A percentile compares a stretch with the other conserved stretches of the same genome.
These are phyloP conservation scores for Quadroppia sp. DNA, from an alignment of 2,888 invertebrate genomes.

Conservation along the genomic window DNA sequence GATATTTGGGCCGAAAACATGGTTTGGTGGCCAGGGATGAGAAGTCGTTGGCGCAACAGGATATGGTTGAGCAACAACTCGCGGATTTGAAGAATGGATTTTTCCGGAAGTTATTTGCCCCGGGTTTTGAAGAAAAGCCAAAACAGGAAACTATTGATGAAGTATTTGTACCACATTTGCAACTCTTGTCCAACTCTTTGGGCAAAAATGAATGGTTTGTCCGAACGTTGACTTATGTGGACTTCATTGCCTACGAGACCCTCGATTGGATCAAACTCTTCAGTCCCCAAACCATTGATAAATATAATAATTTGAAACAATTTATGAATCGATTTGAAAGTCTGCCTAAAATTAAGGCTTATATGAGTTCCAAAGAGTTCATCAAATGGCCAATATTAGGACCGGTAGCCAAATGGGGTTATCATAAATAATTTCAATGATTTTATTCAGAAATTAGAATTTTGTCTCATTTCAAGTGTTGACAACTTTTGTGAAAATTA, in stretches of 20 bases:
- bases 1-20: slow-evolving; percentile 47
- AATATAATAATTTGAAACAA: not conserved
- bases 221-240: slow-evolving; percentile 47
- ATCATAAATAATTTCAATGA: not conserved
- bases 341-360: not conserved
- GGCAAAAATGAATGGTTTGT: slow-evolving; percentile 45
- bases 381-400: not conserved
- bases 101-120: not conserved
- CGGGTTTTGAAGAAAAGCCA: no score
- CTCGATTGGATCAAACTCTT: slow-evolving; percentile 43
- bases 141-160: no score
- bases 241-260: slow-evolving; percentile 47
- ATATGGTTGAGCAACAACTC: slow-evolving; percentile 46
- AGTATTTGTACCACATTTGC: slow-evolving; percentile 36
- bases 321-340: slow-evolving; percentile 36
- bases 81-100: slow-evolving; percentile 23
- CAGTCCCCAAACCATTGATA: not conserved
- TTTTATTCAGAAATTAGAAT: not conserved
- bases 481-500: no score
- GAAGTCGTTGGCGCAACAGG: slow-evolving; percentile 45
- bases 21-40: slow-evolving; percentile 44
- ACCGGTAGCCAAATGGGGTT: not conserved
- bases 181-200: slow-evolving; percentile 43
- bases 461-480: no score
- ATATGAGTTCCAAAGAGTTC: not conserved